Conservation (phyloP, 1,140 invertebrate species). For the Trachymyrmex septentrionalis region DNA sequence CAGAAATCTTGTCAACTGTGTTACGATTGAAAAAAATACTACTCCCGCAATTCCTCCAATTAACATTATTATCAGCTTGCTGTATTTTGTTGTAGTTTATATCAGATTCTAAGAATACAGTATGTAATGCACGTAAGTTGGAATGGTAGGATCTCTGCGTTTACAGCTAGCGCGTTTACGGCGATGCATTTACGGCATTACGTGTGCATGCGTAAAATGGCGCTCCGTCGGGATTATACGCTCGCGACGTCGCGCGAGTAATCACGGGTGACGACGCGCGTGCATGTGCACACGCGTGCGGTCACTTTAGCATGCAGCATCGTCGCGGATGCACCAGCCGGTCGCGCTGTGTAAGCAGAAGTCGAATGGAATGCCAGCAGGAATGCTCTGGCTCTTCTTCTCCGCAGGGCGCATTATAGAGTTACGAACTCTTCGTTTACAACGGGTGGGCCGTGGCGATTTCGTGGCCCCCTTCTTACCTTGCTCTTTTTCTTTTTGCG, state of each 20-base stretch:
- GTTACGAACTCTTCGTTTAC: constrained; percentile 75
- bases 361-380: constrained; percentile 72
- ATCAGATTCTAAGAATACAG: background rate
- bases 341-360: constrained; percentile 69
- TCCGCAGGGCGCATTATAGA: constrained; percentile 75
- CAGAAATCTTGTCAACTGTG: too few relatives aligned
- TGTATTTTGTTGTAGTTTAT: background rate
- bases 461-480: constrained; percentile 37
- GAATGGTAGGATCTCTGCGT: background rate
- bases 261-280: constrained; percentile 41
- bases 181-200: constrained; percentile 10
- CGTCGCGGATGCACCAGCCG: constrained; percentile 68
- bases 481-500: background rate
- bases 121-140: background rate
- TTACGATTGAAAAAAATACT: background rate
- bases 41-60: background rate
- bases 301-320: constrained; percentile 45
- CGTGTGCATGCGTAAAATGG: constrained; percentile 24
- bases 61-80: background rate
- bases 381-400: constrained; percentile 71
- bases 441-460: constrained; percentile 72
- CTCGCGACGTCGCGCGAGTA: constrained; percentile 64
- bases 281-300: constrained; percentile 22
- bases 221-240: constrained; percentile 45
- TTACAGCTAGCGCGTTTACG: constrained; percentile 11